Evolutionary conservation across 2,888 invertebrate genomes (phyloP).

Genomic region (Synergus gifuensis): DNA sequence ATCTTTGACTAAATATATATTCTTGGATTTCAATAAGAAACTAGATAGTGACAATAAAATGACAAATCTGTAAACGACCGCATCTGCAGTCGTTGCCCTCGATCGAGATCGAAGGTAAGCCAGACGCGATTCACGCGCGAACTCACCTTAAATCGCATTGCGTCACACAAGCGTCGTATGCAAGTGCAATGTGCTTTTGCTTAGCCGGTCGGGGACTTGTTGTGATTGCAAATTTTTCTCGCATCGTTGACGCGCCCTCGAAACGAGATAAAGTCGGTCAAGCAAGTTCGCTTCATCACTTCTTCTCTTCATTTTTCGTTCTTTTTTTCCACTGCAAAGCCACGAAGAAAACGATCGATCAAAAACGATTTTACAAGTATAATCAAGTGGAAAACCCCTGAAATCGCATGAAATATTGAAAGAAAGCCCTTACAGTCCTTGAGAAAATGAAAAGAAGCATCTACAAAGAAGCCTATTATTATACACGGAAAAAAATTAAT

Average conservation of each 20-base stretch:
- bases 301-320: background rate
- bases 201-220: conserved; percentile 18
- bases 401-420: too few relatives aligned
- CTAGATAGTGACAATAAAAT: conserved; percentile 6
- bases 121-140: conserved; percentile 55
- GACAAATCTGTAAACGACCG: conserved; percentile 41
- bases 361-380: background rate
- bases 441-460: too few relatives aligned
- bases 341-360: background rate
- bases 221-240: conserved; percentile 31
- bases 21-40: background rate
- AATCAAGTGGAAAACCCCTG: too few relatives aligned
- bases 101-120: conserved; percentile 65
- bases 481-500: too few relatives aligned
- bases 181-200: conserved; percentile 34
- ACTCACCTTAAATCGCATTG: conserved; percentile 31
- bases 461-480: too few relatives aligned
- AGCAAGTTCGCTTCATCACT: conserved; percentile 1
- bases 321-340: background rate
- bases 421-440: too few relatives aligned
- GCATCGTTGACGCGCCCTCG: conserved; percentile 33
- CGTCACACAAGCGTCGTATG: conserved; percentile 24
- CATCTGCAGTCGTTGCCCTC: conserved; percentile 62
- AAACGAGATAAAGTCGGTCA: conserved; percentile 35
- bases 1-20: background rate